These are phyloP conservation scores for Eulimnadia texana DNA, from an alignment of 1,140 invertebrate species.

Conservation along the genomic window DNA sequence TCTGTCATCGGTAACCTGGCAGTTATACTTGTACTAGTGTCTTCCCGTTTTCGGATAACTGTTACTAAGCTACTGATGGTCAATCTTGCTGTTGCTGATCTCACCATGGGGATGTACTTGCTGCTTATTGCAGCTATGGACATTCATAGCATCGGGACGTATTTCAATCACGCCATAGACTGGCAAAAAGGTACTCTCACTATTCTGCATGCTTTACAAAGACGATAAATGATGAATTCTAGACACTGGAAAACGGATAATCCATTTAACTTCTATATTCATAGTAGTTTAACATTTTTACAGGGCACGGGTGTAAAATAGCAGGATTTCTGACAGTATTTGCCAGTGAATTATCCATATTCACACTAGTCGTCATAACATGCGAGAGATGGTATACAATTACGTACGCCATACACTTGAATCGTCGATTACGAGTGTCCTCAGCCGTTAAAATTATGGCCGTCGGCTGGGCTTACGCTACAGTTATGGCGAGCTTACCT, in stretches of 20 bases:
- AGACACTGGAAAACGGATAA: too few relatives aligned
- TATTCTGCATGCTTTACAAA: too few relatives aligned
- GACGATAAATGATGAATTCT: too few relatives aligned
- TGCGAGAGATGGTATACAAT: slow-evolving; percentile 77
- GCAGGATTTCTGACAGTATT: slow-evolving; percentile 80
- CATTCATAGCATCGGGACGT: slow-evolving; percentile 59
- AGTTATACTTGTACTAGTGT: slow-evolving; percentile 58
- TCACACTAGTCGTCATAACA: slow-evolving; percentile 72
- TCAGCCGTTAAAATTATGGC: too few relatives aligned
- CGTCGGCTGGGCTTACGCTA: too few relatives aligned
- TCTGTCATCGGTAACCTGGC: slow-evolving; percentile 57
- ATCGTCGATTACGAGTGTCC: too few relatives aligned
- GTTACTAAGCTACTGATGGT: slow-evolving; percentile 76
- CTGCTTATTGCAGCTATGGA: slow-evolving; percentile 68
- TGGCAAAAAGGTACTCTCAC: slow-evolving; percentile 90
- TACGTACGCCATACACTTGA: slow-evolving; percentile 64
- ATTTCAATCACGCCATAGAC: slow-evolving; percentile 75
- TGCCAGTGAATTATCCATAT: slow-evolving; percentile 68
- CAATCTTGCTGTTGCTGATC: slow-evolving; percentile 71
- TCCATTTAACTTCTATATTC: too few relatives aligned
- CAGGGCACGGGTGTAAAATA: slow-evolving; percentile 52
- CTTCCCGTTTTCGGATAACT: slow-evolving; percentile 37
- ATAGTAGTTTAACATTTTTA: too few relatives aligned
- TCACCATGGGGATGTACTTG: slow-evolving; percentile 72
- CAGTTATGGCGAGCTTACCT: too few relatives aligned